phyloP scores from a whole-genome alignment of 2,888 invertebrate genomes.

The Rhagonycha fulva region DNA sequence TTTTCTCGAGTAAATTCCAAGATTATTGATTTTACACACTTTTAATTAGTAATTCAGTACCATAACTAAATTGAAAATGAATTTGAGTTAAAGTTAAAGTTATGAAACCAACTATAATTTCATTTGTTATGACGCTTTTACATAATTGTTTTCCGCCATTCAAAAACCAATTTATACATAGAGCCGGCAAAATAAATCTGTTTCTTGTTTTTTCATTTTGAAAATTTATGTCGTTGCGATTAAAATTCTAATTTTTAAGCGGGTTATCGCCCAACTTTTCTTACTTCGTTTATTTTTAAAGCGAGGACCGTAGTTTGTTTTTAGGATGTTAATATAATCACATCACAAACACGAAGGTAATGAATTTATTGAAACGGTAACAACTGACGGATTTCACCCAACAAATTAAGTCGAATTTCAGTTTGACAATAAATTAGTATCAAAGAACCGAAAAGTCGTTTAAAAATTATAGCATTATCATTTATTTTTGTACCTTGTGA shows the following conservation, averaged over 20 bases:
- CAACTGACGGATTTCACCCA: too few relatives aligned
- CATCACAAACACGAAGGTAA: too few relatives aligned
- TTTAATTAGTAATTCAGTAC: conserved; percentile 26
- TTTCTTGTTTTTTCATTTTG: not conserved
- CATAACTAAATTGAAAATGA: conserved; percentile 24
- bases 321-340: too few relatives aligned
- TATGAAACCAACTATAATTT: conserved; percentile 13
- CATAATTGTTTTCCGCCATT: conserved; percentile 4
- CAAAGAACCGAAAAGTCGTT: too few relatives aligned
- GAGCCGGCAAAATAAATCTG: not conserved
- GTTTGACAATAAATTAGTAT: too few relatives aligned
- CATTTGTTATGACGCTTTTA: conserved; percentile 13
- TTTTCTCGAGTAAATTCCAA: conserved; percentile 27
- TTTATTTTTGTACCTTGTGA: too few relatives aligned
- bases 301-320: too few relatives aligned
- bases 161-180: not conserved
- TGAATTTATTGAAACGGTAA: too few relatives aligned
- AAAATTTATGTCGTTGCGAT: not conserved
- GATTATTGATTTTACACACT: conserved; percentile 26
- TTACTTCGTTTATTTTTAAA: not conserved
- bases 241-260: not conserved
- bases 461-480: not conserved
- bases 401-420: too few relatives aligned
- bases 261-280: not conserved
- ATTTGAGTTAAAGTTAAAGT: conserved; percentile 17